Conservation (phyloP, 2,797 vertebrate species). For the Bovichtus variegatus region DNA sequence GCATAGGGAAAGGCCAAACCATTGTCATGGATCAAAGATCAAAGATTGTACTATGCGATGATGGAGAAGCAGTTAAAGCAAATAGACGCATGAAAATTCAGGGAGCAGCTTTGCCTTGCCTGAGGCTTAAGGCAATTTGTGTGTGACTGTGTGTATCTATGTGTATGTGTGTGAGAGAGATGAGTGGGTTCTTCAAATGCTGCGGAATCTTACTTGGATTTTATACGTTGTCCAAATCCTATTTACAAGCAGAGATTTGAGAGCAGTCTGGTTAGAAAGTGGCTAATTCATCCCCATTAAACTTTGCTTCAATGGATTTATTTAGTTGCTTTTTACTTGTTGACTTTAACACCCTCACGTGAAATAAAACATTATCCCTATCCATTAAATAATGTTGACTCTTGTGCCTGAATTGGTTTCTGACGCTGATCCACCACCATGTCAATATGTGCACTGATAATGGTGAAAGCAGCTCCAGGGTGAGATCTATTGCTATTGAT, state of each 20-base stretch:
- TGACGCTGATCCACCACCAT: conserved; percentile 59
- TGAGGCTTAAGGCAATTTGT: conserved; percentile 40
- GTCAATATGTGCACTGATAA: conserved; percentile 77
- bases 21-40: conserved; percentile 79
- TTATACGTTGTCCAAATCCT: conserved; percentile 36
- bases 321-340: conserved; percentile 15
- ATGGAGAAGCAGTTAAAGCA: conserved; percentile 59
- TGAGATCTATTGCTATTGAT: conserved; percentile 77
- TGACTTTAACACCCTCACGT: neutral
- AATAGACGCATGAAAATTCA: conserved; percentile 63
- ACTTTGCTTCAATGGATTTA: conserved; percentile 9
- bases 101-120: conserved; percentile 43
- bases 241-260: conserved; percentile 39
- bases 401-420: conserved; percentile 36
- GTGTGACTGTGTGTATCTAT: neutral
- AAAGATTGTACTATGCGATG: conserved; percentile 65
- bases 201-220: conserved; percentile 3
- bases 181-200: conserved; percentile 24
- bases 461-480: conserved; percentile 55
- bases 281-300: conserved; percentile 8
- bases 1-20: conserved; percentile 57
- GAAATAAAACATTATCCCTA: conserved; percentile 15
- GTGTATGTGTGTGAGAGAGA: neutral
- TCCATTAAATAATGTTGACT: conserved; percentile 53
- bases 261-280: conserved; percentile 14